phyloP scores from a whole-genome alignment of 2,113 vertebrate species.

The Danio rerio region GRCz12tu NC_133192.1:20632501-20633000 shows the following conservation, averaged over 20 bases:
- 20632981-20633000: constrained; percentile 13
- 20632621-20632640: constrained; percentile 73
- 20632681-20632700: constrained; percentile 84
- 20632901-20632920: constrained; percentile 57
- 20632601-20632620: constrained; percentile 77
- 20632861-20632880: constrained; percentile 68
- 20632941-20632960: constrained; percentile 28
- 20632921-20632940: constrained; percentile 31
- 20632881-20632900: constrained; percentile 61
- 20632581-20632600: constrained; percentile 84
- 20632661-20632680: constrained; percentile 88
- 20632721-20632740: constrained; percentile 77
- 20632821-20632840: constrained; percentile 78
- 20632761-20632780: constrained; percentile 63
- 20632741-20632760: constrained; percentile 55
- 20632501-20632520: constrained; percentile 84
- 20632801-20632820: constrained; percentile 64
- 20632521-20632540: constrained; percentile 86
- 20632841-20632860: constrained; percentile 71
- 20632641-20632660: constrained; percentile 84
- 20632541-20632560: constrained; percentile 84
- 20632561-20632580: constrained; percentile 78
- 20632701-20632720: constrained; percentile 85
- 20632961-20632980: constrained; percentile 40
- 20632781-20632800: constrained; percentile 65